Evolutionary conservation across 92 coral and sea anemone genomes (phyloP).

Genomic region (Palythoa caribaeorum): DNA sequence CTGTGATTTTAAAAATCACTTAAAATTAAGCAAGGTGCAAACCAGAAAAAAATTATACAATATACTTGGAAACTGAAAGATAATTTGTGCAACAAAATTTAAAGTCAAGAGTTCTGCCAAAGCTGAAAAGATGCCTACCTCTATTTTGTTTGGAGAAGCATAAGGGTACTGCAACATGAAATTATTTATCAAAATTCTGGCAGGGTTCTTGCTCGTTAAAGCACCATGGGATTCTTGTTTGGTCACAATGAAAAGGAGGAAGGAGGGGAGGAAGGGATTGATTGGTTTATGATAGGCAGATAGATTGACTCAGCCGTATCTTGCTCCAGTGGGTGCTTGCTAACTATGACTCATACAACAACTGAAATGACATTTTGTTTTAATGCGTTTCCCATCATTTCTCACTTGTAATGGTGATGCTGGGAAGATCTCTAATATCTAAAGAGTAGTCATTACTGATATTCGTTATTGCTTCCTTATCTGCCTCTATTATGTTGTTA

Average conservation of each 20-base stretch:
- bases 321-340: background rate
- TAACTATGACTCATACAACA: too few relatives aligned
- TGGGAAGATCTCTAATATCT: background rate
- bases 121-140: constrained; percentile 33
- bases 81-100: background rate
- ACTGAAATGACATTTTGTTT: too few relatives aligned
- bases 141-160: constrained; percentile 16
- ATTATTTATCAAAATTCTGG: constrained; percentile 16
- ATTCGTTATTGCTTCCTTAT: background rate
- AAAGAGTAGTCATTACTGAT: background rate
- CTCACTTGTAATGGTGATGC: background rate
- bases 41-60: too few relatives aligned
- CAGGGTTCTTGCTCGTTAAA: constrained; percentile 46
- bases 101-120: constrained; percentile 45
- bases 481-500: background rate
- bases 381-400: too few relatives aligned
- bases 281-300: background rate
- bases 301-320: background rate
- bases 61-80: too few relatives aligned
- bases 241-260: background rate
- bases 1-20: too few relatives aligned
- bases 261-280: background rate
- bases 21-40: too few relatives aligned
- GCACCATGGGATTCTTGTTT: background rate
- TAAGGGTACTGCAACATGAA: constrained; percentile 1